Conservation (phyloP, 1,140 invertebrate species). For the Lasaia peninsularis region DNA sequence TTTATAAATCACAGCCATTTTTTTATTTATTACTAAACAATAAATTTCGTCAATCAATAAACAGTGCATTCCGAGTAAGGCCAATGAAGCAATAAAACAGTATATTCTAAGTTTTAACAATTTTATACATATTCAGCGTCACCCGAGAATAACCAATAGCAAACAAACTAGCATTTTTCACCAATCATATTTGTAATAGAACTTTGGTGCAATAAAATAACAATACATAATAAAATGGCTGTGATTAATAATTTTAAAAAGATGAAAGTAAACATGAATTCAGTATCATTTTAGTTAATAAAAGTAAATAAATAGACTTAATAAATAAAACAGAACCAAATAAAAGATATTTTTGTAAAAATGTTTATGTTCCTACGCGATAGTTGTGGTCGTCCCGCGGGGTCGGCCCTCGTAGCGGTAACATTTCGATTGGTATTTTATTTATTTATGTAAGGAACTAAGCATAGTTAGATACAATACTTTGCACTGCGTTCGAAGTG, state of each 20-base stretch:
- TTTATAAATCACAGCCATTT: background rate
- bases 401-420: constrained; percentile 35
- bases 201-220: no score
- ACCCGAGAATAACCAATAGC: no score
- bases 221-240: background rate
- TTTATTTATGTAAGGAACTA: constrained; percentile 31
- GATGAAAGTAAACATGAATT: background rate
- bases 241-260: background rate
- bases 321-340: constrained; percentile 49
- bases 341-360: constrained; percentile 64
- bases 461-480: constrained; percentile 12
- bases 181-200: no score
- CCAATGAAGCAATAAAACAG: no score
- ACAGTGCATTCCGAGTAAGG: no score
- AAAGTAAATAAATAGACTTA: constrained; percentile 27
- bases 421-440: constrained; percentile 40
- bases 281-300: constrained; percentile 19
- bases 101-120: no score
- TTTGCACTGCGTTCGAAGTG: constrained; percentile 12
- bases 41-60: no score
- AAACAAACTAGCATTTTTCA: no score
- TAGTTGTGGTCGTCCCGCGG: constrained; percentile 45
- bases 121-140: no score
- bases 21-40: background rate
- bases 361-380: constrained; percentile 63